Evolutionary conservation across 1,140 invertebrate genomes (phyloP).

Genomic region (Brachionus manjavacas): DNA sequence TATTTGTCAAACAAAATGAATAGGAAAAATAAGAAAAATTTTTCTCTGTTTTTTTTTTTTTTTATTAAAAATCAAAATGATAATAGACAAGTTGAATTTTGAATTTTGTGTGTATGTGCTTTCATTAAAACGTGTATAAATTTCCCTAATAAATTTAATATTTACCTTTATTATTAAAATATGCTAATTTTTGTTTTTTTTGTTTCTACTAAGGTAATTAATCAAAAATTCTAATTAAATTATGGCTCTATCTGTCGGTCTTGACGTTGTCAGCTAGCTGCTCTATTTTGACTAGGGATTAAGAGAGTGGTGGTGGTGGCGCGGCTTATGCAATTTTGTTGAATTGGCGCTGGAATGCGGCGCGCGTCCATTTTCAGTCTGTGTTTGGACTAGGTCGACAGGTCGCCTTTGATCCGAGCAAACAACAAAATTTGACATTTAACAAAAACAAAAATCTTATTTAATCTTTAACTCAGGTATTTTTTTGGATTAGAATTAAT

Average conservation of each 20-base stretch:
- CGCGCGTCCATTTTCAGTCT: not conserved
- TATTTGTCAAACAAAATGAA: constrained; percentile 23
- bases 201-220: not conserved
- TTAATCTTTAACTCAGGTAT: constrained; percentile 31
- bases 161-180: not conserved
- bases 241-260: too few relatives aligned
- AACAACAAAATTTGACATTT: constrained; percentile 4
- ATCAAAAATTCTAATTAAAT: not conserved
- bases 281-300: not conserved
- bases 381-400: constrained; percentile 4
- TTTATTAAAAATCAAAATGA: constrained; percentile 32
- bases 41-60: not conserved
- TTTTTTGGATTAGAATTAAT: constrained; percentile 24
- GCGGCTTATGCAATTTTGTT: not conserved
- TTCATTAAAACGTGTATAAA: not conserved
- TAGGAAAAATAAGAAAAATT: not conserved
- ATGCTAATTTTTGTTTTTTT: not conserved
- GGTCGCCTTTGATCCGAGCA: not conserved
- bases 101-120: not conserved
- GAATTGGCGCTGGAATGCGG: not conserved
- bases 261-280: too few relatives aligned
- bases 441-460: constrained; percentile 19
- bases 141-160: constrained; percentile 8
- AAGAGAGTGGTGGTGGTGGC: not conserved
- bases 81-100: not conserved